Conservation (phyloP, 2,797 vertebrate genomes). For the Oophaga sylvatica region DNA sequence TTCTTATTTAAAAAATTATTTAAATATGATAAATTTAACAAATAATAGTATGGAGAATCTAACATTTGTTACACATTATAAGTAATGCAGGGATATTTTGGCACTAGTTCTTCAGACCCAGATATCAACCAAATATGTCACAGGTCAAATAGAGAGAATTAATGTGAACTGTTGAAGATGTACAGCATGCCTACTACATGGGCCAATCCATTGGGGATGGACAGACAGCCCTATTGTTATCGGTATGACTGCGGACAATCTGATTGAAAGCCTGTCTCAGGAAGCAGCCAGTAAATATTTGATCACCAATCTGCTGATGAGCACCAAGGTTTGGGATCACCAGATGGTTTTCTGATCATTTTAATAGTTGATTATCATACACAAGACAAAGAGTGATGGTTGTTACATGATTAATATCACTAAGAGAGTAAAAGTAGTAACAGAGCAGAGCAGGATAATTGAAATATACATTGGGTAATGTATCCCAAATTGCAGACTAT, state of each 20-base stretch:
- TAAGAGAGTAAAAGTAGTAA: not conserved
- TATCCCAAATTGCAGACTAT: not conserved
- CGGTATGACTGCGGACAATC: not conserved
- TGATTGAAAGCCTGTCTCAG: not conserved
- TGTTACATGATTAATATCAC: not conserved
- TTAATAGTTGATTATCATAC: slow-evolving; percentile 4
- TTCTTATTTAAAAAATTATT: not conserved
- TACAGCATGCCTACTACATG: not conserved
- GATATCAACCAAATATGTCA: not conserved
- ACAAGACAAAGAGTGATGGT: not conserved
- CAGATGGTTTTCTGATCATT: slow-evolving; percentile 32
- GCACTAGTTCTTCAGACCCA: not conserved
- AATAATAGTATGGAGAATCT: not conserved
- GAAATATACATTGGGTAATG: not conserved
- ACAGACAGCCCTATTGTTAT: slow-evolving; percentile 10
- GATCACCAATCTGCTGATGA: slow-evolving; percentile 9
- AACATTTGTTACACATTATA: not conserved
- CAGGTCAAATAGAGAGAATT: not conserved
- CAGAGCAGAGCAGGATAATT: not conserved
- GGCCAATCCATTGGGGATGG: not conserved
- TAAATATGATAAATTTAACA: not conserved
- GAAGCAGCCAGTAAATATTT: slow-evolving; percentile 6
- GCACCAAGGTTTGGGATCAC: not conserved
- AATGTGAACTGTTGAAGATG: not conserved
- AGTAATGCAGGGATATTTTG: slow-evolving; percentile 1